Percentiles rank a stretch among this genome's conserved stretches.
phyloP scores from a whole-genome alignment of 2,797 vertebrate genomes.

The Selene dorsalis region DNA sequence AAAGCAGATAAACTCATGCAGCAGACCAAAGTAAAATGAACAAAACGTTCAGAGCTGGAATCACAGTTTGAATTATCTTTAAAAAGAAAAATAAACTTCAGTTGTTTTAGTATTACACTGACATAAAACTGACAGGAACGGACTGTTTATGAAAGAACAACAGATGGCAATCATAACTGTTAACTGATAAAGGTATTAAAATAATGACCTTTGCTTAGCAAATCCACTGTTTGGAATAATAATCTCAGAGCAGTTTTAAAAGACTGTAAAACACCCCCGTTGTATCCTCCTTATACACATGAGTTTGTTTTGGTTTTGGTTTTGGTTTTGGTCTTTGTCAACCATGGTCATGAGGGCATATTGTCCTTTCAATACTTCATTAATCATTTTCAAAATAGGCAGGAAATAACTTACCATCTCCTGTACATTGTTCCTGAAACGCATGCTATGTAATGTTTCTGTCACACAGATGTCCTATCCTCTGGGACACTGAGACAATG shows the following conservation, averaged over 20 bases:
- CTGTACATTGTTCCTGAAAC: slow-evolving; percentile 34
- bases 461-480: slow-evolving; percentile 43
- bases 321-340: slow-evolving; percentile 25
- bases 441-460: background rate
- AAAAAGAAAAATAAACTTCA: background rate
- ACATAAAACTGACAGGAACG: background rate
- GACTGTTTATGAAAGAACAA: slow-evolving; percentile 8
- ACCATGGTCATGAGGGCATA: background rate
- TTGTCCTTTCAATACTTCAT: background rate
- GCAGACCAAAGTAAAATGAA: slow-evolving; percentile 24
- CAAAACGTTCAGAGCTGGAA: slow-evolving; percentile 8
- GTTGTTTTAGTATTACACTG: background rate
- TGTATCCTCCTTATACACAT: background rate
- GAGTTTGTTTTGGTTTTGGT: background rate
- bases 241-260: background rate
- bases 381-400: slow-evolving; percentile 11
- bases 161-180: background rate
- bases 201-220: background rate
- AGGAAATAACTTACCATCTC: slow-evolving; percentile 37
- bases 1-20: slow-evolving; percentile 11
- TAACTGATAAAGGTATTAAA: slow-evolving; percentile 5
- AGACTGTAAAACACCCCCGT: background rate
- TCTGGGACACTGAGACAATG: background rate
- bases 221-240: background rate
- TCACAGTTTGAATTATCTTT: background rate